Percentiles rank a stretch among this genome's conserved stretches.
These are phyloP conservation scores for Drosophila tsacasi DNA, from an alignment of 1,140 invertebrate genomes.

Conservation along the genomic window DNA sequence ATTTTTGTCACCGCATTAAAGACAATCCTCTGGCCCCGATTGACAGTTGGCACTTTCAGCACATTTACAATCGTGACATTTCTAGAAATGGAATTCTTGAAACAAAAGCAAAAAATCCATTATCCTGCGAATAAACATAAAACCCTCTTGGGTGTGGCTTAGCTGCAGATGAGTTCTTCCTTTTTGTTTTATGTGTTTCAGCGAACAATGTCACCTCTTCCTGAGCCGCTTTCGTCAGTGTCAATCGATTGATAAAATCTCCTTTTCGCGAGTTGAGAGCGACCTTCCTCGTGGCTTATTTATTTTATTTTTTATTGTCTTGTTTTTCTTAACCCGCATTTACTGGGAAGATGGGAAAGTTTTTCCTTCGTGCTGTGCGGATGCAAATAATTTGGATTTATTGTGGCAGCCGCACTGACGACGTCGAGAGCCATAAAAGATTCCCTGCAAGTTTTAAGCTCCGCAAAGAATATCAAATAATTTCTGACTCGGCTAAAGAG, in stretches of 20 bases:
- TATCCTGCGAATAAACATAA: constrained; percentile 34
- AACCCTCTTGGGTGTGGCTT: constrained; percentile 32
- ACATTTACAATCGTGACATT: constrained; percentile 1
- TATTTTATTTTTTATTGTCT: constrained; percentile 27
- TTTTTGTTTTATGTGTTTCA: constrained; percentile 14
- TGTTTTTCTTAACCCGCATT: constrained; percentile 15
- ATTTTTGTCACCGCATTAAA: background rate
- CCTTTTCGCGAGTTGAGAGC: background rate
- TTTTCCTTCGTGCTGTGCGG: constrained; percentile 8
- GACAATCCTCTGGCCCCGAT: background rate
- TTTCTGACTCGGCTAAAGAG: background rate
- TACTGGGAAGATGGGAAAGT: constrained; percentile 18
- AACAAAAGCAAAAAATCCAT: constrained; percentile 30
- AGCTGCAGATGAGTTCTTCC: constrained; percentile 50
- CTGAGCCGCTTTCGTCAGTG: constrained; percentile 29
- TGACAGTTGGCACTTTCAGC: constrained; percentile 2
- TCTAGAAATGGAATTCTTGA: constrained; percentile 9
- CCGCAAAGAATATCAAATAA: constrained; percentile 30
- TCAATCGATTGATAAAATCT: constrained; percentile 35
- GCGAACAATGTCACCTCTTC: constrained; percentile 24
- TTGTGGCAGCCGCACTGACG: constrained; percentile 15
- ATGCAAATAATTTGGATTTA: constrained; percentile 45
- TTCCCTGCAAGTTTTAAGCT: constrained; percentile 29
- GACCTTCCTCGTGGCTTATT: constrained; percentile 10
- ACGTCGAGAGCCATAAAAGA: constrained; percentile 32